Percentiles rank a stretch among this genome's conserved stretches.
phyloP scores from a whole-genome alignment of 2,113 vertebrate species.

The Ploceus nigricollis region DNA sequence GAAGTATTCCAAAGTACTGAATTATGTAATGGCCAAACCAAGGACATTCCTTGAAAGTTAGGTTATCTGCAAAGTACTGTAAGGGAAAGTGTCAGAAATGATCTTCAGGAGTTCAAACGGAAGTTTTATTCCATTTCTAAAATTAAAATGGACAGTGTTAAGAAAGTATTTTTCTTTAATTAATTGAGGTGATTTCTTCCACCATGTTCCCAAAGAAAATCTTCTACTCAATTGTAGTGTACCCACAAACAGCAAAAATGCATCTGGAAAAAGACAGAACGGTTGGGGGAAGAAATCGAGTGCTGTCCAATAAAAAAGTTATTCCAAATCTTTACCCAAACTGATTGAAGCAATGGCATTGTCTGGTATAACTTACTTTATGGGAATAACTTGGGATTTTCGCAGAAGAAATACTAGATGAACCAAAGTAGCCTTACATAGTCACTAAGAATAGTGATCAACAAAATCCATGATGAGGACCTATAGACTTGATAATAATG shows the following conservation, averaged over 20 bases:
- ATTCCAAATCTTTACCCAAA: neutral
- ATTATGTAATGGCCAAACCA: constrained; percentile 54
- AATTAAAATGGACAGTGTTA: neutral
- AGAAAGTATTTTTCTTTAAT: neutral
- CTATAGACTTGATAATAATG: neutral
- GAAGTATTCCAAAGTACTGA: constrained; percentile 53
- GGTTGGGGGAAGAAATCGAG: neutral
- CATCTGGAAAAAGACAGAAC: neutral
- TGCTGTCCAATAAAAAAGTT: neutral
- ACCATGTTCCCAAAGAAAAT: neutral
- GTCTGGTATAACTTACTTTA: neutral
- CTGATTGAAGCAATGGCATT: neutral
- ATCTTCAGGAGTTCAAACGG: neutral
- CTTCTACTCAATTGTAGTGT: neutral
- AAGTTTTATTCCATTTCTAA: neutral
- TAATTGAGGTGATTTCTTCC: neutral
- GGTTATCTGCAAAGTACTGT: neutral
- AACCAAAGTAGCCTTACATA: neutral
- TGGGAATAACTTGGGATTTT: neutral
- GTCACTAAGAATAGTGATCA: neutral
- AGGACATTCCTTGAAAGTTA: constrained; percentile 53
- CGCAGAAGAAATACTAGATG: neutral
- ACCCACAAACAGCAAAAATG: neutral
- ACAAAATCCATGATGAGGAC: neutral
- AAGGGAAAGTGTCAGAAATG: neutral